phyloP scores from a whole-genome alignment of 2,888 invertebrate genomes.

The Idaea biselata region DNA sequence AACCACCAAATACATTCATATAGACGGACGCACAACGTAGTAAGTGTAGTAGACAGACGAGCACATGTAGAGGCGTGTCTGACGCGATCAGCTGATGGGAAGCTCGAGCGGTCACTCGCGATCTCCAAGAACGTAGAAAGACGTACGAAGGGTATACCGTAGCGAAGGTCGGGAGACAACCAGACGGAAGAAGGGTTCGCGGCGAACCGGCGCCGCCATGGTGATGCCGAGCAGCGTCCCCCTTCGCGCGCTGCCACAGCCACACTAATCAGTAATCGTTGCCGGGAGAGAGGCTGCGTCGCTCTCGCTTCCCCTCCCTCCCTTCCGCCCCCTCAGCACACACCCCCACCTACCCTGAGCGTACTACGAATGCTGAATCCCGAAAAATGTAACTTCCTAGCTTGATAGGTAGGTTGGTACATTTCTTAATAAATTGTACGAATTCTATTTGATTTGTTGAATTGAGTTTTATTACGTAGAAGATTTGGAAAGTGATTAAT shows the following conservation, averaged over 20 bases:
- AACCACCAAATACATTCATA: constrained; percentile 64
- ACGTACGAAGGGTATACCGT: background rate
- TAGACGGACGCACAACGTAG: constrained; percentile 65
- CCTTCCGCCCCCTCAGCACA: constrained; percentile 31
- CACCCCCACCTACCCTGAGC: constrained; percentile 45
- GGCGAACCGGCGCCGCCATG: constrained; percentile 58
- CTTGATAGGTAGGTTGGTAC: background rate
- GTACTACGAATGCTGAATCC: constrained; percentile 57
- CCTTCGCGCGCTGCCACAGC: constrained; percentile 75
- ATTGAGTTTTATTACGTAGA: background rate
- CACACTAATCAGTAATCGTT: constrained; percentile 82
- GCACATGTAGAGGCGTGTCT: constrained; percentile 66
- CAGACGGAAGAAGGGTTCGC: constrained; percentile 17
- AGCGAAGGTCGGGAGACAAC: background rate
- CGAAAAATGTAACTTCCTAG: constrained; percentile 33
- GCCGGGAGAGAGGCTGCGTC: constrained; percentile 78
- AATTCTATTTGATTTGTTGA: background rate
- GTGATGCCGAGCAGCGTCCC: constrained; percentile 57
- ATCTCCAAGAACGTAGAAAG: background rate
- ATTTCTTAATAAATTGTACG: constrained; percentile 3
- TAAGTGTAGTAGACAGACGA: constrained; percentile 49
- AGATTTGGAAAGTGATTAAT: background rate
- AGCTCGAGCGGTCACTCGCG: background rate
- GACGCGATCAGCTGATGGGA: constrained; percentile 65
- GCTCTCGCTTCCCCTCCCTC: constrained; percentile 46